Percentiles rank a stretch among this genome's conserved stretches.
Conservation (phyloP, 2,797 vertebrate species). For the Potorous gilbertii region DNA sequence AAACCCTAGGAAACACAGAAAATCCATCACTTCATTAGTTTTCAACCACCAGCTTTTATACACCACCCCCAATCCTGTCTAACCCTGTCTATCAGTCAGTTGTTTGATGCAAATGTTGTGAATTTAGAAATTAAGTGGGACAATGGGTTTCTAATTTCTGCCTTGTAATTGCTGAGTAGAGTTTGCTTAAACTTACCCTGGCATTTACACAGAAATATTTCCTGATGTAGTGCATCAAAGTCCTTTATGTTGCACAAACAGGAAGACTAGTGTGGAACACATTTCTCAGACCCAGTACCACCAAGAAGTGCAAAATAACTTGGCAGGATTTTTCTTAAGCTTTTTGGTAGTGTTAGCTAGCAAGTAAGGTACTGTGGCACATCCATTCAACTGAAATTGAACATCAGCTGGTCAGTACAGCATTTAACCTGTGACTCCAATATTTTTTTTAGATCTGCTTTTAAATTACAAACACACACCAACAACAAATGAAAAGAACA, state of each 20-base stretch:
- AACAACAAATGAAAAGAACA: slow-evolving; percentile 34
- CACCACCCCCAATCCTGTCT: slow-evolving; percentile 42
- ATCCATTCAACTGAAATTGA: slow-evolving; percentile 62
- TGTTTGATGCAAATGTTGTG: slow-evolving; percentile 59
- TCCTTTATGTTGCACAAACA: slow-evolving; percentile 66
- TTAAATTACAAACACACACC: slow-evolving; percentile 63
- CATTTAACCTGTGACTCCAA: slow-evolving; percentile 68
- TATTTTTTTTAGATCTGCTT: slow-evolving; percentile 74
- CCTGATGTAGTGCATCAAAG: slow-evolving; percentile 62
- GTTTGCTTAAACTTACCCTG: slow-evolving; percentile 63
- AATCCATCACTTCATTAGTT: slow-evolving; percentile 30
- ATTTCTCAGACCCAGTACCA: slow-evolving; percentile 42
- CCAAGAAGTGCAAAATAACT: slow-evolving; percentile 45
- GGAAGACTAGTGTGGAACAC: slow-evolving; percentile 63
- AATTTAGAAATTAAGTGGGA: slow-evolving; percentile 62
- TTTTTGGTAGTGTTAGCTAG: slow-evolving; percentile 70
- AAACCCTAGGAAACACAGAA: not conserved
- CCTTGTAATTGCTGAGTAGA: slow-evolving; percentile 67
- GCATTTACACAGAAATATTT: slow-evolving; percentile 46
- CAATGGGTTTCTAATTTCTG: slow-evolving; percentile 73
- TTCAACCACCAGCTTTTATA: slow-evolving; percentile 68
- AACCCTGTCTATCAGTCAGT: slow-evolving; percentile 66
- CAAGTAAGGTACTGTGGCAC: slow-evolving; percentile 64
- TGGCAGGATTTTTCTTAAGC: slow-evolving; percentile 67
- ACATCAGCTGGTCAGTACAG: slow-evolving; percentile 63